Conservation (phyloP, 92 coral and sea anemone species). For the Palythoa grandis region DNA sequence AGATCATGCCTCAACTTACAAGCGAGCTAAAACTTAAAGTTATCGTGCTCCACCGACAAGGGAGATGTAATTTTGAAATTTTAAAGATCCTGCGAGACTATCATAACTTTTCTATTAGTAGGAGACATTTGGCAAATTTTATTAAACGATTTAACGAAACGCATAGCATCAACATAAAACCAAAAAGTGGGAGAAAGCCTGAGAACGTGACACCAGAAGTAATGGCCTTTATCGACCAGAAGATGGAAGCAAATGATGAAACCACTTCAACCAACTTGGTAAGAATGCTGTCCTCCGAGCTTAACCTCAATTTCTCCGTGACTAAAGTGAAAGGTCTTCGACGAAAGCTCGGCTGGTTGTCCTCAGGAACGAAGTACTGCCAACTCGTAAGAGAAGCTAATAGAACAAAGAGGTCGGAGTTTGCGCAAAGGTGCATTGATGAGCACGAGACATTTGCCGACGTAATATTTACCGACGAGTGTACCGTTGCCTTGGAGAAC, state of each 20-base stretch:
- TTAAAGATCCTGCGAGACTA: slow-evolving; percentile 35
- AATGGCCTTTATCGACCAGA: slow-evolving; percentile 48
- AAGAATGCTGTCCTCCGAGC: slow-evolving; percentile 24
- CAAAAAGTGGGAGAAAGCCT: slow-evolving; percentile 39
- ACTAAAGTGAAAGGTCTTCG: slow-evolving; percentile 24
- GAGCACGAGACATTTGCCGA: slow-evolving; percentile 7
- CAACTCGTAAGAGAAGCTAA: background rate
- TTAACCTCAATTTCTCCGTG: slow-evolving; percentile 32
- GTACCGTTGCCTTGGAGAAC: slow-evolving; percentile 39
- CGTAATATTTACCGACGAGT: slow-evolving; percentile 46
- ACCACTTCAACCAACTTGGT: slow-evolving; percentile 14
- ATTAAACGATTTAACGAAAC: slow-evolving; percentile 44
- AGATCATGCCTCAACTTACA: slow-evolving; percentile 44
- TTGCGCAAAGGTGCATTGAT: background rate
- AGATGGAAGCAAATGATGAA: slow-evolving; percentile 57
- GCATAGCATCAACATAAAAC: slow-evolving; percentile 30
- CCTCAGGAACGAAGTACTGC: background rate
- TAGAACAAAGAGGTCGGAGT: background rate
- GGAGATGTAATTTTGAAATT: slow-evolving; percentile 46
- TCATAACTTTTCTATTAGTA: slow-evolving; percentile 46
- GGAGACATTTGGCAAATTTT: slow-evolving; percentile 46
- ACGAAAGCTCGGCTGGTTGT: background rate
- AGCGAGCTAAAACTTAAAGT: slow-evolving; percentile 47
- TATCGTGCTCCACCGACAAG: slow-evolving; percentile 45
- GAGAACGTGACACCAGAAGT: slow-evolving; percentile 35